Base-by-base conservation (phyloP, 2,888 invertebrate genomes). In the Andrena hattorfiana region DNA sequence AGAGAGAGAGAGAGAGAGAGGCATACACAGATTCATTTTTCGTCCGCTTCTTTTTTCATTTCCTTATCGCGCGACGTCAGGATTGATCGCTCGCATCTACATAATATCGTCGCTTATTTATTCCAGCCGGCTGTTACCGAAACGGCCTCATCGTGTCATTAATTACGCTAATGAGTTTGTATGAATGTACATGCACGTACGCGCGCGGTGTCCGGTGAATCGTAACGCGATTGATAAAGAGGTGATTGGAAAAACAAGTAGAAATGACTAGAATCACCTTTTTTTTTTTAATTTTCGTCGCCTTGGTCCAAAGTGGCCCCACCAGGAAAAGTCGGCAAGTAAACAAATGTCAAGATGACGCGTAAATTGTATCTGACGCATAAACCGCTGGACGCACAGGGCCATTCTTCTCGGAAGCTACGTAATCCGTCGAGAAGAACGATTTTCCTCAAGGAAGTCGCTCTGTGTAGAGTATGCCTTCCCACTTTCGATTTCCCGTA, bases 81-180 rank as follows among this genome's bases (percentile, higher is more conserved):
- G 82, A 82, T 83, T 81, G 82, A 83, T 83, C 82, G 82, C 62
- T 51, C 67, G 70, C 70, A 82, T 82, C 82, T 83, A 83, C 82
- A 81, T 83, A 83, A 82, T 82, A 82, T 82, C 82, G 76, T 82
- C 82, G 82, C 62, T 76, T 81, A 83, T 82, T 82, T 83, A 83
- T 83, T 83, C 69, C 42, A 23, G 67, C 71, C 71, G 76, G 68
- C 82, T 77, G 83, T 68, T 76, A 76, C 76, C 76, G 76, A 71
- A 82, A 83, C 76, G 68, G 71, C 71, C 82, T 35, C 60, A 67
- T 49, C 63, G 76, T 72, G 76, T 82, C 82, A 77, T 83, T 83
- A 83, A 83, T 83, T 83, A 83, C 82, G 71, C 64, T 83, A 82
- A 83, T 69, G 76, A 83, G 82, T 82, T 76, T 59, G 76, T 70